Conservation (phyloP, 2,888 invertebrate species). For the Proisotoma minuta region DNA sequence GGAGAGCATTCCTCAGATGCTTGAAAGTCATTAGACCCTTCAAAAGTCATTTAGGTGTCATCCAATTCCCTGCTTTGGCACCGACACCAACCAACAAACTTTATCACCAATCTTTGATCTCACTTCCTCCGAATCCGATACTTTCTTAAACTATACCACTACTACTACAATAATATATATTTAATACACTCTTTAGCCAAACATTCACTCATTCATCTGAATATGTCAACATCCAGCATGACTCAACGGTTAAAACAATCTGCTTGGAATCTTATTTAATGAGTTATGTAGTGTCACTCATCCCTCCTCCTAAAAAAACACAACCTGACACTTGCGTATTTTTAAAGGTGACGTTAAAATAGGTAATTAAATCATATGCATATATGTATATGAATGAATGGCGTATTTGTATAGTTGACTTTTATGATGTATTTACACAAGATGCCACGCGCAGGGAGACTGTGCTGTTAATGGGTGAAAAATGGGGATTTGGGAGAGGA, state of each 20-base stretch:
- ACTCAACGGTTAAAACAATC: constrained; percentile 13
- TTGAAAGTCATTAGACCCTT: constrained; percentile 46
- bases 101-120: not conserved
- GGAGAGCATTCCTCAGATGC: constrained; percentile 42
- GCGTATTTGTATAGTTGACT: no score
- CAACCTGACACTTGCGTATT: no score
- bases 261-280: constrained; percentile 13
- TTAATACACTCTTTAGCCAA: no score
- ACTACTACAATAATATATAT: not conserved
- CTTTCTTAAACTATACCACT: not conserved
- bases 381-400: no score
- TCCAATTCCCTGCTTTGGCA: constrained; percentile 38
- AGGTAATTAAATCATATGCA: no score
- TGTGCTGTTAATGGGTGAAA: no score
- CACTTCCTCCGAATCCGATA: not conserved
- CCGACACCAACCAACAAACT: constrained; percentile 19
- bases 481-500: no score
- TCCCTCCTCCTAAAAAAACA: no score
- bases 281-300: constrained; percentile 6
- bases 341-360: no score
- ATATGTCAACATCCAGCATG: not conserved
- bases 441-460: no score
- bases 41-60: constrained; percentile 40
- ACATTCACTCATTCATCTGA: no score
- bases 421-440: no score